Evolutionary conservation across 2,888 invertebrate species (phyloP).

Genomic region (Lithophane socia): DNA sequence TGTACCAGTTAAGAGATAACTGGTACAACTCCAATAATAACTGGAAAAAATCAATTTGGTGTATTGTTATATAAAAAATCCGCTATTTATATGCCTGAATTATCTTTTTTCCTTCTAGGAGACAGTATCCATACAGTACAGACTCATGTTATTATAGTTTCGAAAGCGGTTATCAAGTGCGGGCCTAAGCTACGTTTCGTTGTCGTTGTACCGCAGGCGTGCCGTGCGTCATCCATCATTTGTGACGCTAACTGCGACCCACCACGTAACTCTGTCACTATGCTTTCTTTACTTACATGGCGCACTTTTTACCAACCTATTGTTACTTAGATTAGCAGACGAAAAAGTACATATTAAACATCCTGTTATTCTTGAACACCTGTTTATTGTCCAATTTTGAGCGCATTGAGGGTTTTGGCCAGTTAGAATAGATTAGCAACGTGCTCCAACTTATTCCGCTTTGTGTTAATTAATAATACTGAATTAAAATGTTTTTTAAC

Average conservation of each 20-base stretch:
- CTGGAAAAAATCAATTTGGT: neutral
- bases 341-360: constrained; percentile 25
- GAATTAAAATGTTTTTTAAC: constrained; percentile 9
- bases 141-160: constrained; percentile 62
- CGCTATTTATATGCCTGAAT: neutral
- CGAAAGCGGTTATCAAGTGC: constrained; percentile 63
- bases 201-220: constrained; percentile 60
- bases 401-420: neutral
- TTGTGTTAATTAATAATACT: neutral
- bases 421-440: neutral
- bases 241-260: constrained; percentile 72
- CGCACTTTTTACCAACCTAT: constrained; percentile 45
- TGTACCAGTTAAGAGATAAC: too few relatives aligned
- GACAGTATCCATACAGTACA: constrained; percentile 18
- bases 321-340: constrained; percentile 42
- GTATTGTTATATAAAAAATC: neutral
- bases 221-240: constrained; percentile 71
- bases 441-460: neutral
- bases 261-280: constrained; percentile 69
- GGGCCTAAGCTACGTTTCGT: constrained; percentile 55
- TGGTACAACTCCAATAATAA: too few relatives aligned
- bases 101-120: constrained; percentile 11
- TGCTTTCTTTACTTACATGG: constrained; percentile 67
- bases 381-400: neutral
- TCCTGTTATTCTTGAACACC: constrained; percentile 18